phyloP scores from a whole-genome alignment of 2,888 invertebrate genomes.

The Heliconius sara region DNA sequence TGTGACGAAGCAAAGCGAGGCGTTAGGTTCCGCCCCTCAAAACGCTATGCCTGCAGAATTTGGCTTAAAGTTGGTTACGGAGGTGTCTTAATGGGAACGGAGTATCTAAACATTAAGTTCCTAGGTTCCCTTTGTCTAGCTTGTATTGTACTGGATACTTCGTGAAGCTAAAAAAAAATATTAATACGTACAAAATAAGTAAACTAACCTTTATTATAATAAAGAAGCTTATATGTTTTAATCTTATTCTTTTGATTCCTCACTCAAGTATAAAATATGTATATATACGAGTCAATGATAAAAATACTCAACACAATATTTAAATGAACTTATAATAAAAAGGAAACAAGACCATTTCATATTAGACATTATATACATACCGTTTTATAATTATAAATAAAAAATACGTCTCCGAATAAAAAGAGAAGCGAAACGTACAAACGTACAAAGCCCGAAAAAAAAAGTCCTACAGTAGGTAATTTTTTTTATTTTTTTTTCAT shows the following conservation, averaged over 20 bases:
- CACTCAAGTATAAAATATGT: not conserved
- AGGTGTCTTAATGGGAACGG: no score
- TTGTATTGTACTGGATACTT: no score
- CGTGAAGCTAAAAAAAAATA: no score
- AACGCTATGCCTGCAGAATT: no score
- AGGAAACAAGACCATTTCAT: not conserved
- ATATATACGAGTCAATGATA: not conserved
- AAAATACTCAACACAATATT: not conserved
- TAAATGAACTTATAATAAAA: not conserved
- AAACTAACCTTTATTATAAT: no score
- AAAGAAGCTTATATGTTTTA: not conserved
- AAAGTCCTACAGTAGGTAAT: conserved; percentile 2
- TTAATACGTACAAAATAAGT: no score
- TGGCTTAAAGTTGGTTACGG: no score
- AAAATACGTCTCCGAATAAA: conserved; percentile 16
- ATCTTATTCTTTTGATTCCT: not conserved
- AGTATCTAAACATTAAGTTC: no score
- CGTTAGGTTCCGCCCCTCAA: no score
- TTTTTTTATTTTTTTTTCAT: conserved; percentile 23
- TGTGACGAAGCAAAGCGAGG: no score
- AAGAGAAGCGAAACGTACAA: not conserved
- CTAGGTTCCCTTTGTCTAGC: no score
- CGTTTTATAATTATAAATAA: conserved; percentile 21
- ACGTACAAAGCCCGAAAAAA: conserved; percentile 26
- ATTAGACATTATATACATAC: not conserved